Evolutionary conservation across 2,797 vertebrate genomes (phyloP), one percentile per base, ranked within the genome.

Genomic region (Chaetophractus vellerosus): DNA sequence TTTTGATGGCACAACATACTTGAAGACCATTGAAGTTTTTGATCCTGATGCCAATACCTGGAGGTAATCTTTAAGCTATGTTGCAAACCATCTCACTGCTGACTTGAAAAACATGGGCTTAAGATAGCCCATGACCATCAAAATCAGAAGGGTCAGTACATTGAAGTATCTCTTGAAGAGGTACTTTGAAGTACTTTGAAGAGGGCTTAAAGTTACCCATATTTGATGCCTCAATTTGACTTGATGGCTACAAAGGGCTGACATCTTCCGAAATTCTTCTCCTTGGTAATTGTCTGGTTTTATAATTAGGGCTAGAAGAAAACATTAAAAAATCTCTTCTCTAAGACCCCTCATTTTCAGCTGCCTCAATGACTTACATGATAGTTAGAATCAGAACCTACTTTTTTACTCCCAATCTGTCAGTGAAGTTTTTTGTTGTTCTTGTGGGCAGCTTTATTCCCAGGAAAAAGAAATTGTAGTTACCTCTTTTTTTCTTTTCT

Each of bases 21-120:
- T 99, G 96, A 99, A 99, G 98, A 99, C 99, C 33, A 99, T 99
- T 98, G 99, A 99, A 98, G 99, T 99, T 59, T 99, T 99, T 81
- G 99, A 99, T 97, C 99, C 99, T 11, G 99, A 99, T 93, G 99
- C 99, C 83, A 99, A 99, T 97, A 99, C 99, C 0, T 99, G 99
- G 99, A 99, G 99, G 99, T 99, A 98, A 98, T 45, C 61, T 38
- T 97, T 82, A 57, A 33, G 38, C 90, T 89, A 19, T 55, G 23
- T 66, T 86, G 50, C 45, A 91, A n/a, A 89, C 59, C 90, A 80
- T n/a, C 80, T 86, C 28, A 48, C 18, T 85, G 41, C 83, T 74
- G 45, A 88, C 75, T 61, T 50, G 61, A 36, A 55, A 85, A 24
- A 89, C 31, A 59, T 31, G 23, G 38, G 82, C 64, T 75, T 68